Evolutionary conservation across 1,140 invertebrate species (phyloP).

Genomic region (Pseudomyrmex concolor): DNA sequence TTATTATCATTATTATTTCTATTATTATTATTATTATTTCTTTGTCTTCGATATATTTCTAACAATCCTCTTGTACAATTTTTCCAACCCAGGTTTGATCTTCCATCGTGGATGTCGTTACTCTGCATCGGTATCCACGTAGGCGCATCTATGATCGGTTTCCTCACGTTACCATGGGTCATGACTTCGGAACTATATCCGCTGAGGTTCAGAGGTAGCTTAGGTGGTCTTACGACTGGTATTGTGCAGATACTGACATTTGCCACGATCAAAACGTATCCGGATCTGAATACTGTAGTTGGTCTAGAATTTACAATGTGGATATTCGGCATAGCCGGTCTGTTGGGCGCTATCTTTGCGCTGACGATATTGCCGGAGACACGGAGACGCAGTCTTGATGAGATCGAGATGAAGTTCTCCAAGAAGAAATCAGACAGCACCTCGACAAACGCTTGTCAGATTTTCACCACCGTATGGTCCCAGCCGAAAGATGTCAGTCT

Average conservation of each 20-base stretch:
- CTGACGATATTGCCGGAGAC: conserved; percentile 92
- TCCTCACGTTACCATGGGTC: conserved; percentile 90
- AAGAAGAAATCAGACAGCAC: background rate
- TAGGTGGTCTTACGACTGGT: conserved; percentile 89
- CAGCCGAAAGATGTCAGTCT: conserved; percentile 73
- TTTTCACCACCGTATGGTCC: conserved; percentile 41
- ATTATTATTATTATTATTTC: too few relatives aligned
- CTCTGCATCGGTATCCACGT: conserved; percentile 89
- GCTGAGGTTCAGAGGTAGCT: conserved; percentile 87
- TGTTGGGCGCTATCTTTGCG: conserved; percentile 89
- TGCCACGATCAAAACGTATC: conserved; percentile 89
- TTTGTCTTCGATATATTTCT: background rate
- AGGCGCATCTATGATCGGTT: conserved; percentile 90
- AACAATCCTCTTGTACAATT: background rate
- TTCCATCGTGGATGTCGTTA: conserved; percentile 85
- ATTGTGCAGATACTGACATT: conserved; percentile 90
- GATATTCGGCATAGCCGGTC: conserved; percentile 90
- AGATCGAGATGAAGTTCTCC: conserved; percentile 90
- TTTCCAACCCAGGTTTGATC: conserved; percentile 65
- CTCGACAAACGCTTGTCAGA: background rate
- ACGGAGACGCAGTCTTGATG: conserved; percentile 90
- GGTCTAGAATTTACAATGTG: conserved; percentile 90
- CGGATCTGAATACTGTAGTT: conserved; percentile 86
- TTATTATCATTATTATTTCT: background rate
- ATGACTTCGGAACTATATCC: conserved; percentile 92